These are phyloP conservation scores for Odontamblyopus rebecca DNA, from an alignment of 2,797 vertebrate genomes.

Conservation along the genomic window DNA sequence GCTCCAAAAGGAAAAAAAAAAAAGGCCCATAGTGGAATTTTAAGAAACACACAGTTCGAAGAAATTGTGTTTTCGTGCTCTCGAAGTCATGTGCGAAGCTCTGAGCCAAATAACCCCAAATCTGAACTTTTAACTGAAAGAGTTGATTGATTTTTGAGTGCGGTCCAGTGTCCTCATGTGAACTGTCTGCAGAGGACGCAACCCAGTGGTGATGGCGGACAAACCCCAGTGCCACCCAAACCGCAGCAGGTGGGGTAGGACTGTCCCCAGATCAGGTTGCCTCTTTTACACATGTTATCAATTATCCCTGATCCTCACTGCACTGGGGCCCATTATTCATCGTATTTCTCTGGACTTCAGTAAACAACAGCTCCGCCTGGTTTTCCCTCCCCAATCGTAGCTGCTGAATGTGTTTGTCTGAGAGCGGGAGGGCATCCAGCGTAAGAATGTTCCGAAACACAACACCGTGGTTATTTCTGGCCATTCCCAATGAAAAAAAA, in stretches of 20 bases:
- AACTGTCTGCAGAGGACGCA: slow-evolving; percentile 60
- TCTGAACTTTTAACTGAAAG: slow-evolving; percentile 39
- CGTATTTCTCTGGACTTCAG: slow-evolving; percentile 20
- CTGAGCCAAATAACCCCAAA: slow-evolving; percentile 35
- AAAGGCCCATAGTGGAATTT: neutral
- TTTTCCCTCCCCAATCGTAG: neutral
- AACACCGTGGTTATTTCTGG: neutral
- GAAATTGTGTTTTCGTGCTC: slow-evolving; percentile 27
- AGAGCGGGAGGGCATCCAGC: neutral
- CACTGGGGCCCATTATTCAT: slow-evolving; percentile 38
- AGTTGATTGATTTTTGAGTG: slow-evolving; percentile 59
- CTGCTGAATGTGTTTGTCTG: neutral
- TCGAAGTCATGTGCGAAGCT: slow-evolving; percentile 20
- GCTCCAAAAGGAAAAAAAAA: neutral
- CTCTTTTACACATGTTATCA: slow-evolving; percentile 63
- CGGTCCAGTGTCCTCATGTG: slow-evolving; percentile 66
- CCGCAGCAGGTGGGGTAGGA: slow-evolving; percentile 71
- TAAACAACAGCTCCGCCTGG: slow-evolving; percentile 34
- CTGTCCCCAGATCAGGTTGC: slow-evolving; percentile 57
- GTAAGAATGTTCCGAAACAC: neutral
- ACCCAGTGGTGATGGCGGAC: slow-evolving; percentile 53
- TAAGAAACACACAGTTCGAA: slow-evolving; percentile 28
- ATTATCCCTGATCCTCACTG: slow-evolving; percentile 57
- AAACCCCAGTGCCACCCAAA: slow-evolving; percentile 45
- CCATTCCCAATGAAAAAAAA: too few relatives aligned